A percentile compares a stretch with the other conserved stretches of the same genome.
Conservation (phyloP, 2,113 vertebrate species). For the Coptodon bakossiorum region DNA sequence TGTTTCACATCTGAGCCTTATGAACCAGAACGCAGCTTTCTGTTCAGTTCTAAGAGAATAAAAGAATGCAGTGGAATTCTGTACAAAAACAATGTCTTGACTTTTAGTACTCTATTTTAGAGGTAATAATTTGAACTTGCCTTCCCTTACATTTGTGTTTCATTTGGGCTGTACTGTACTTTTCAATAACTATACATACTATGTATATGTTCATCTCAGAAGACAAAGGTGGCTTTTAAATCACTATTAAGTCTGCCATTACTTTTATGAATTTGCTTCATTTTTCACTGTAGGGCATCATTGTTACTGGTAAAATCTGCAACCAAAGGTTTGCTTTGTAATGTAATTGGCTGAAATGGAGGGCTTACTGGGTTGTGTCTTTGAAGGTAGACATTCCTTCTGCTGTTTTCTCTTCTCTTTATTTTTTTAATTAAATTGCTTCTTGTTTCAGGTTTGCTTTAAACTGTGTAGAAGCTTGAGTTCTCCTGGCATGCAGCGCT, state of each 20-base stretch:
- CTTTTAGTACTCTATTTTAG: background rate
- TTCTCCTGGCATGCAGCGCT: conserved; percentile 28
- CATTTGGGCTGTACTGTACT: background rate
- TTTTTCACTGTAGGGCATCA: background rate
- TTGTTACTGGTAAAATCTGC: background rate
- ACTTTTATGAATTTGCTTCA: background rate
- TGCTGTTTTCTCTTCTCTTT: background rate
- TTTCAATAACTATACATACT: background rate
- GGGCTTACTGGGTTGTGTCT: background rate
- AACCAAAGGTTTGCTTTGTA: background rate
- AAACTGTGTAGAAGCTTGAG: conserved; percentile 14
- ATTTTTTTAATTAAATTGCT: background rate
- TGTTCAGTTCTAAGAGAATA: background rate
- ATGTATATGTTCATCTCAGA: background rate
- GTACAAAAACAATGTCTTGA: background rate
- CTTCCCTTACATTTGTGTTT: background rate
- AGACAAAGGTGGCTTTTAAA: background rate
- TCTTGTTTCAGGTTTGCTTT: conserved; percentile 8
- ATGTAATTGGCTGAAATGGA: background rate
- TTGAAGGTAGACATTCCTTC: background rate
- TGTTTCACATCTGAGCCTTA: background rate
- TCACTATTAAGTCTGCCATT: background rate
- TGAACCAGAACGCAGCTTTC: background rate
- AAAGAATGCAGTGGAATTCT: background rate
- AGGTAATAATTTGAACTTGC: background rate